phyloP scores from a whole-genome alignment of 1,140 invertebrate species.

The Mactra quadrangularis region DNA sequence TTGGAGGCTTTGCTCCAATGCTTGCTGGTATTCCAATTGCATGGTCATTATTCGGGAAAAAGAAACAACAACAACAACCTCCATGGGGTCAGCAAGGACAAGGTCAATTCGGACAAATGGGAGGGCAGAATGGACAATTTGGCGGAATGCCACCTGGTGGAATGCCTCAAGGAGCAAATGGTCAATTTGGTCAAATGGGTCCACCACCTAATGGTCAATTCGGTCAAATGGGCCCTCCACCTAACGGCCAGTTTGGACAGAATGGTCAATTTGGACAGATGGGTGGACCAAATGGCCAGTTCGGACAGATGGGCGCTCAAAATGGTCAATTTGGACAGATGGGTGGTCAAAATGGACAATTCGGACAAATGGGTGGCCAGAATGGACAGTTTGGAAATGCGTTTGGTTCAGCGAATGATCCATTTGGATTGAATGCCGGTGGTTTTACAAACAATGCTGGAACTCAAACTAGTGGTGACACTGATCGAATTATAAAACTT shows the following conservation, averaged over 20 bases:
- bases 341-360: slow-evolving; percentile 1
- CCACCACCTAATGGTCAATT: slow-evolving; percentile 1
- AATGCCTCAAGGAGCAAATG: background rate
- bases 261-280: slow-evolving; percentile 28
- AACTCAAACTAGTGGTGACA: background rate
- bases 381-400: too few species aligned
- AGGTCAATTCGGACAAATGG: background rate
- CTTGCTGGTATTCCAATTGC: slow-evolving; percentile 7
- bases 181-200: background rate
- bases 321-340: slow-evolving; percentile 1
- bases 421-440: background rate
- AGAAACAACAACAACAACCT: slow-evolving; percentile 6
- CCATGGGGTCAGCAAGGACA: background rate
- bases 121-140: background rate
- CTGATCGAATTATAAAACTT: slow-evolving; percentile 11
- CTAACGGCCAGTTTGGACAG: background rate
- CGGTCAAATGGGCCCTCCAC: background rate
- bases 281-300: background rate
- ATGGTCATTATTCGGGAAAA: background rate
- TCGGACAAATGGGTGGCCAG: background rate
- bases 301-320: slow-evolving; percentile 3
- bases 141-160: background rate
- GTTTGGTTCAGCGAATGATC: background rate
- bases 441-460: background rate
- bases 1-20: slow-evolving; percentile 22